Evolutionary conservation across 64 coral and sea anemone genomes (phyloP).

Genomic region (Porites lutea): DNA sequence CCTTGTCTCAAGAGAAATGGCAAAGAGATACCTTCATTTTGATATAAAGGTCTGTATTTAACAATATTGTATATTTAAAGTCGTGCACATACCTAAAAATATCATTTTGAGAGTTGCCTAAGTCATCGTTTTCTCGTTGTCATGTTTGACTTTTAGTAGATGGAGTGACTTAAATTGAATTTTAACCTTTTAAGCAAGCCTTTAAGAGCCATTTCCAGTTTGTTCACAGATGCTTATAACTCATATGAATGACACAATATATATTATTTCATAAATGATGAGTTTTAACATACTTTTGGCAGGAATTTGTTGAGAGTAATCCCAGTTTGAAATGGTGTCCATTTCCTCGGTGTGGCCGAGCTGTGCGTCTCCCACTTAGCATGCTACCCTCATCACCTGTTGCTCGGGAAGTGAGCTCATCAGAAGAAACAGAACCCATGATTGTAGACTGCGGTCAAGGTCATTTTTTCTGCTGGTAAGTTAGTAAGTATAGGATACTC

Average conservation of each 20-base stretch:
- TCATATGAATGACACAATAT: no score
- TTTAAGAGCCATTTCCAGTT: no score
- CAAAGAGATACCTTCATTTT: conserved; percentile 89
- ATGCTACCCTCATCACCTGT: conserved; percentile 30
- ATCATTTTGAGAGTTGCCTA: background rate
- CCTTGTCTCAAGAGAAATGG: conserved; percentile 95
- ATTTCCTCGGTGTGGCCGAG: conserved; percentile 85
- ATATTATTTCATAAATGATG: background rate
- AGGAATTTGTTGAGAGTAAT: conserved; percentile 98
- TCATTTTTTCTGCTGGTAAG: conserved; percentile 99
- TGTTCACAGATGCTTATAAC: no score
- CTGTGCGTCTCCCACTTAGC: conserved; percentile 81
- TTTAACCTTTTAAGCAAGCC: no score
- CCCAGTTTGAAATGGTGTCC: conserved; percentile 97
- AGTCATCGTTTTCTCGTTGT: no score
- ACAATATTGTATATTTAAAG: no score
- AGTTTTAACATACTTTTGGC: background rate
- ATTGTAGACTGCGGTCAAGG: conserved; percentile 91
- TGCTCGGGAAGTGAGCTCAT: conserved; percentile 22
- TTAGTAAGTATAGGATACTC: background rate
- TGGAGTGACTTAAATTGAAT: no score
- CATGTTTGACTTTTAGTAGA: no score
- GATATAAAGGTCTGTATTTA: conserved; percentile 83
- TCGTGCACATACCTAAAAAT: background rate
- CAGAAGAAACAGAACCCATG: conserved; percentile 69